phyloP scores from a whole-genome alignment of 2,113 vertebrate species.

The Sorex fumeus region DNA sequence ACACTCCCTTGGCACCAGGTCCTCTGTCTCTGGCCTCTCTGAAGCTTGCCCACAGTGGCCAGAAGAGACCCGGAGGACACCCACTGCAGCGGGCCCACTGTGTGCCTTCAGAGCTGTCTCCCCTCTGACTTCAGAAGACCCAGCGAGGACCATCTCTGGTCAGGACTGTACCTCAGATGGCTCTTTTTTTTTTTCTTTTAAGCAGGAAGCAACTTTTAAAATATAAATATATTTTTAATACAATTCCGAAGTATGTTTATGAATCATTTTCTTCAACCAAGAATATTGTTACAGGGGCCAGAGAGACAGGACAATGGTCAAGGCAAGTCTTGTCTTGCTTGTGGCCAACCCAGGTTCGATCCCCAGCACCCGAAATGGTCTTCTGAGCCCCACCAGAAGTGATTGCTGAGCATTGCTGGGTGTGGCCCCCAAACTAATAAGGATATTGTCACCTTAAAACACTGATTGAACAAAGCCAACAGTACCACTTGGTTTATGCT shows the following conservation, averaged over 20 bases:
- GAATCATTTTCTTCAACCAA: conserved; percentile 30
- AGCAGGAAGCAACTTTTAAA: conserved; percentile 16
- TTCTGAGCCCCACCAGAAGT: too few species aligned
- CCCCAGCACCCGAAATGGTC: too few species aligned
- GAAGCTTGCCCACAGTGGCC: background rate
- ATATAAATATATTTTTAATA: conserved; percentile 44
- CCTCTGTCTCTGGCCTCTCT: background rate
- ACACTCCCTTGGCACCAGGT: background rate
- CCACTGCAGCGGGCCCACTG: background rate
- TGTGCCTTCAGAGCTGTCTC: background rate
- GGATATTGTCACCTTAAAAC: conserved; percentile 44
- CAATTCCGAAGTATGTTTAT: conserved; percentile 66
- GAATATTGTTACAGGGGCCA: conserved; percentile 32
- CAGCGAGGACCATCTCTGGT: background rate
- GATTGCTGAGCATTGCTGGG: too few species aligned
- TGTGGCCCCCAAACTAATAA: background rate
- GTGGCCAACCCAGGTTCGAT: too few species aligned
- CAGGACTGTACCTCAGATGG: background rate
- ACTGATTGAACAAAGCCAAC: background rate
- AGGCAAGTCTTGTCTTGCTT: too few species aligned
- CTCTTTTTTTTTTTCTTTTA: conserved; percentile 27
- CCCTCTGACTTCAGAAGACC: background rate
- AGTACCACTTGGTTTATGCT: background rate
- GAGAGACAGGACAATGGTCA: too few species aligned
- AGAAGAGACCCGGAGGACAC: background rate